Base-by-base conservation (phyloP, 1,140 invertebrate genomes). In the Adelges cooleyi region DNA sequence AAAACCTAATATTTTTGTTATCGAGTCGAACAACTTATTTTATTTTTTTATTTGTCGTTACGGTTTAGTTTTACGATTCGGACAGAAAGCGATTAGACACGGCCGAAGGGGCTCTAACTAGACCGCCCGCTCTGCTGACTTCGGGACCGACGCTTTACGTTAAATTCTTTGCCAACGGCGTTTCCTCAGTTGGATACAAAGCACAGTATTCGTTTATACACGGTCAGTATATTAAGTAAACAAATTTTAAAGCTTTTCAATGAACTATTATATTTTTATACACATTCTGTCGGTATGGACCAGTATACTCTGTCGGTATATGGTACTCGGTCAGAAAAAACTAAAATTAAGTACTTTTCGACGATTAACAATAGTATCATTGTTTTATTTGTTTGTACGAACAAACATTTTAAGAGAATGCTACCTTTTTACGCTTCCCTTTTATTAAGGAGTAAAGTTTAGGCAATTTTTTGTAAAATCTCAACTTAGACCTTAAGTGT, bases 91-190 rank as follows among this genome's bases (percentile, higher is more conserved):
- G 84, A 65, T 69, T 86, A 56, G 80, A 83, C 46, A 82, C 84
- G 1, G 83, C 80, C 66, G 84, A 80, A 42, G 85, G 85, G 1
- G 78, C 80, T 15, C 75, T 80, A 67, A 87, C 87, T 74, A 79
- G 85, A 9, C 86, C 86, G 1, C 83, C 84, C 5, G 78, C 85
- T 18, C 80, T 86, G 18, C 75, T 84, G 3, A 84, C 81, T 56
- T 78, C 79, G 3, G 84, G 85, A 1, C 80, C 84, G 22, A 79
- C 80, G 0, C 70, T 87, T 44, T 74, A 82, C 13, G 76, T 87
- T 17, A 77, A 83, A 70, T 87, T 87, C 71, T 83, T 84, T 67
- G 85, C 84, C 2, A 87, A 87, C 72, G 83, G 84, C 0, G 84
- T 80, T 17, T 82, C 83, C 6, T 81, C 82, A 44, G 73, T 81